Percentiles rank a stretch among this genome's conserved stretches.
phyloP scores from a whole-genome alignment of 2,113 vertebrate genomes.

The Thermophis baileyi region DNA sequence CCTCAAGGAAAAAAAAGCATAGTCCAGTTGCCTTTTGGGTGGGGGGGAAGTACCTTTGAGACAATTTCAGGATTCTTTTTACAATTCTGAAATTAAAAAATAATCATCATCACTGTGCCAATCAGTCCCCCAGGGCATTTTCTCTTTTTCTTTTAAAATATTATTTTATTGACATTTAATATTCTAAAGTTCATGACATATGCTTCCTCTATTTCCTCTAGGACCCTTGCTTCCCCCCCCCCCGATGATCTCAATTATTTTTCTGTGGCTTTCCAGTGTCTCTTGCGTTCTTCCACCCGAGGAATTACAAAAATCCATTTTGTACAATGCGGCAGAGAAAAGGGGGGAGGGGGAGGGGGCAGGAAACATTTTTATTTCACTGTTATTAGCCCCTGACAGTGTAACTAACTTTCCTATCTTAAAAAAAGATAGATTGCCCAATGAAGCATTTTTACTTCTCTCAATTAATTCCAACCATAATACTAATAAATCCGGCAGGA shows the following conservation, averaged over 20 bases:
- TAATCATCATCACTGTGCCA: not conserved
- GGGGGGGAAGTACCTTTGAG: not conserved
- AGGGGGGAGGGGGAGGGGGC: not conserved
- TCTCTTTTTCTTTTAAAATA: not conserved
- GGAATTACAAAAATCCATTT: conserved; percentile 58
- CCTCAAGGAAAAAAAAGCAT: no score
- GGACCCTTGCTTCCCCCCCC: not conserved
- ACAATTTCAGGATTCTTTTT: no score
- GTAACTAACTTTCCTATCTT: conserved; percentile 48
- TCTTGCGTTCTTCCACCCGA: conserved; percentile 43
- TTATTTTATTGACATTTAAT: not conserved
- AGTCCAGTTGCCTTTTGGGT: no score
- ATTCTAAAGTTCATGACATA: conserved; percentile 16
- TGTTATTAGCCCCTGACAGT: conserved; percentile 55
- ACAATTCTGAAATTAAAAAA: not conserved
- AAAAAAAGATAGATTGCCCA: conserved; percentile 52
- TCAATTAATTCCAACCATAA: conserved; percentile 66
- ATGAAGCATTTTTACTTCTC: conserved; percentile 54
- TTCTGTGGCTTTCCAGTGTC: conserved; percentile 29
- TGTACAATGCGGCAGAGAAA: conserved; percentile 16
- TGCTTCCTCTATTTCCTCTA: conserved; percentile 12
- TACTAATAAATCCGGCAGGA: conserved; percentile 55
- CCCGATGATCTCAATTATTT: not conserved
- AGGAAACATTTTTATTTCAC: conserved; percentile 48
- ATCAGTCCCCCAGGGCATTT: not conserved